Evolutionary conservation across 92 coral and sea anemone genomes (phyloP).

Genomic region (Pocillopora grandis): DNA sequence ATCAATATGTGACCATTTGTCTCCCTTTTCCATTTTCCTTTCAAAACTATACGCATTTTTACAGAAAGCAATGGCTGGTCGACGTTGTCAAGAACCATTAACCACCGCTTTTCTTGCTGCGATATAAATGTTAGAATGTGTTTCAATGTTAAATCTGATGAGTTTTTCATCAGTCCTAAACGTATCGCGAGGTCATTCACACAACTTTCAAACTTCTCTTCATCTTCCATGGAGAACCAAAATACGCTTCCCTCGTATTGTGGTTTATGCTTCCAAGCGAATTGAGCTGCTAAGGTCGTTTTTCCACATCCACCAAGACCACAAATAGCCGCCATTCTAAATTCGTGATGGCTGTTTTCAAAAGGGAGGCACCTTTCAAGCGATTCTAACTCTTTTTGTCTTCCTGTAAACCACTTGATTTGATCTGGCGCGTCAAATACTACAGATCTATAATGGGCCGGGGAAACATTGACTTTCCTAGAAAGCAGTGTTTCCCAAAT

Average conservation of each 20-base stretch:
- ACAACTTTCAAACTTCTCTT: constrained; percentile 44
- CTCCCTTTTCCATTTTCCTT: constrained; percentile 63
- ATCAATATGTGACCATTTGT: constrained; percentile 60
- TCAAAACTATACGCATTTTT: constrained; percentile 49
- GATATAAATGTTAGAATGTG: constrained; percentile 55
- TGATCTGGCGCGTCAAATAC: constrained; percentile 54
- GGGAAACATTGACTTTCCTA: not conserved
- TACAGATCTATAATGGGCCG: not conserved
- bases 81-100: constrained; percentile 63
- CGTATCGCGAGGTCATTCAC: constrained; percentile 54
- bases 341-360: not conserved
- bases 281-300: constrained; percentile 71
- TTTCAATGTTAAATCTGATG: constrained; percentile 43
- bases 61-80: constrained; percentile 59
- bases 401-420: constrained; percentile 55
- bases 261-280: constrained; percentile 56
- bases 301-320: constrained; percentile 86
- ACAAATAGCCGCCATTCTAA: constrained; percentile 46
- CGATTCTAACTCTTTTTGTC: constrained; percentile 40
- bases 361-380: constrained; percentile 26
- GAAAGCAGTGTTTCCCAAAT: not conserved
- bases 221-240: constrained; percentile 78
- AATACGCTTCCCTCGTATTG: constrained; percentile 68
- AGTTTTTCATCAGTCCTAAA: constrained; percentile 38
- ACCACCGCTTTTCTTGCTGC: constrained; percentile 44